Conservation (phyloP, 2,113 vertebrate genomes). For the Fulica atra region DNA sequence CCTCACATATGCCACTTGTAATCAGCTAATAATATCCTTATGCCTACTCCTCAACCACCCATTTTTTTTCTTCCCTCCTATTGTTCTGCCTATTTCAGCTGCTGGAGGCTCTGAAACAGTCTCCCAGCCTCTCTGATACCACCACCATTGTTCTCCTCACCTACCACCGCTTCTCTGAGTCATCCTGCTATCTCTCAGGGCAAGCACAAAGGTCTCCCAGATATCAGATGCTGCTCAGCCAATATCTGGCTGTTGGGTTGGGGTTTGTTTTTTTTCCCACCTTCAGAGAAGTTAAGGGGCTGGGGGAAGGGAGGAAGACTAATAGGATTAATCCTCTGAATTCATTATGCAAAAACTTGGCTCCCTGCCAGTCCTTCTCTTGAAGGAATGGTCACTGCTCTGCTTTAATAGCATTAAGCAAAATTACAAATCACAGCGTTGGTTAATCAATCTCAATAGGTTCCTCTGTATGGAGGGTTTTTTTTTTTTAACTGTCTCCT, state of each 20-base stretch:
- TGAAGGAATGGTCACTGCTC: constrained; percentile 62
- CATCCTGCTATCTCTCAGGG: not conserved
- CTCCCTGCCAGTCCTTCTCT: constrained; percentile 43
- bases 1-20: not conserved
- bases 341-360: constrained; percentile 69
- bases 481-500: not conserved
- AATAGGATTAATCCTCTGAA: constrained; percentile 73
- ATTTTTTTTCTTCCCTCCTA: not conserved
- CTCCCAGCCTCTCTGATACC: not conserved
- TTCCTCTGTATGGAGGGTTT: not conserved
- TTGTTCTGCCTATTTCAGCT: not conserved
- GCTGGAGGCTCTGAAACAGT: not conserved
- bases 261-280: not conserved
- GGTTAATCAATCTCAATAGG: constrained; percentile 65
- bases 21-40: not conserved
- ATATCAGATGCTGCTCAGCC: not conserved
- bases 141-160: constrained; percentile 6
- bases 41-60: not conserved
- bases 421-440: constrained; percentile 63
- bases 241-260: not conserved
- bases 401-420: constrained; percentile 72
- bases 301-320: constrained; percentile 25
- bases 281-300: not conserved
- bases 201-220: not conserved
- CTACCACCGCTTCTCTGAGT: not conserved